Evolutionary conservation across 2,113 vertebrate genomes (phyloP).

Genomic region (Calyptommatus sinebrachiatus): DNA sequence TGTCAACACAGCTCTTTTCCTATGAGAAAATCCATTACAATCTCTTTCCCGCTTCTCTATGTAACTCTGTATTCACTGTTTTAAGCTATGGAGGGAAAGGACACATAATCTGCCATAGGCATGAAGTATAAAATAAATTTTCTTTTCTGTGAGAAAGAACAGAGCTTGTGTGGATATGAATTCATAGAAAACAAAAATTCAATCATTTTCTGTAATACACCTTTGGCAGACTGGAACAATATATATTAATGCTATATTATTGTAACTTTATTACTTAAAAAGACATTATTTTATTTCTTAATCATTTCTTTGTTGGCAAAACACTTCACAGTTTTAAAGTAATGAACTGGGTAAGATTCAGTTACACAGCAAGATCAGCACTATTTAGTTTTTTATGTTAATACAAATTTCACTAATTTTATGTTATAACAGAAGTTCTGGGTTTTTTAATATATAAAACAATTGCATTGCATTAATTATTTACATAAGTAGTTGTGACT

Average conservation of each 20-base stretch:
- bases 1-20: neutral
- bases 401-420: neutral
- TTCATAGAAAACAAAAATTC: slow-evolving; percentile 2
- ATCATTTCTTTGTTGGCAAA: neutral
- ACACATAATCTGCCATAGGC: neutral
- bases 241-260: neutral
- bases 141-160: neutral
- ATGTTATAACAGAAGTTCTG: neutral
- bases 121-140: slow-evolving; percentile 6
- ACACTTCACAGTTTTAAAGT: neutral
- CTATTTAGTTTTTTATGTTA: neutral
- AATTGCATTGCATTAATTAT: neutral
- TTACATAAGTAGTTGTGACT: neutral
- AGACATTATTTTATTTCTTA: slow-evolving; percentile 11
- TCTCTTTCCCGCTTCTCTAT: neutral
- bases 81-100: neutral
- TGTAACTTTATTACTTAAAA: neutral
- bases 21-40: neutral
- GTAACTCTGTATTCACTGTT: neutral
- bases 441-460: neutral
- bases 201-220: slow-evolving; percentile 6
- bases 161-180: neutral
- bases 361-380: neutral
- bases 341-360: neutral
- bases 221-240: neutral